These are phyloP conservation scores for Lichenostomus cassidix DNA, from an alignment of 2,113 vertebrate genomes.

Conservation along the genomic window DNA sequence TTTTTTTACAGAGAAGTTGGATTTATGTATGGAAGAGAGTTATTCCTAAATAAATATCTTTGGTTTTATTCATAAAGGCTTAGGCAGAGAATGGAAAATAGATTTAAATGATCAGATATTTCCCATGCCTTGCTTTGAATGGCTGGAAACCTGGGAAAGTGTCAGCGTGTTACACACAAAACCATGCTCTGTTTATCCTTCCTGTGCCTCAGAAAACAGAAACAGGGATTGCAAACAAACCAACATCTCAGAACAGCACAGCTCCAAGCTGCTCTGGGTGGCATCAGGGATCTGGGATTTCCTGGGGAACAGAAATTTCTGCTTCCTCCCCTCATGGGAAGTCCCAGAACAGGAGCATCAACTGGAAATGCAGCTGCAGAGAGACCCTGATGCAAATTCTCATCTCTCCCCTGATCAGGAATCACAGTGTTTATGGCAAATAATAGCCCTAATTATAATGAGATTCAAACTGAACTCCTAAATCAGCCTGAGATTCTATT, in stretches of 20 bases:
- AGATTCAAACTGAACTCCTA: not conserved
- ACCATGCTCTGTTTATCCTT: not conserved
- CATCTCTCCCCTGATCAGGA: not conserved
- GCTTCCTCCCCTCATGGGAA: not conserved
- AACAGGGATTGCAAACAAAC: not conserved
- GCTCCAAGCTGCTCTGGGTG: not conserved
- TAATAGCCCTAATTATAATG: not conserved
- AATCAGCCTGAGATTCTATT: not conserved
- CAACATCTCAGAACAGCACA: not conserved
- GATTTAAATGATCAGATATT: constrained; percentile 20
- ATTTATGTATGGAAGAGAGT: not conserved
- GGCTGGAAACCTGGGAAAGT: not conserved
- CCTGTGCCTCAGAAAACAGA: not conserved
- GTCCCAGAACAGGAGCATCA: not conserved
- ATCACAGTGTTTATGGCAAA: not conserved
- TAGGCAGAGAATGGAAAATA: constrained; percentile 3
- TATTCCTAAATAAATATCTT: not conserved
- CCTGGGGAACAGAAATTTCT: not conserved
- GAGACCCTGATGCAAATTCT: not conserved
- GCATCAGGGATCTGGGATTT: not conserved
- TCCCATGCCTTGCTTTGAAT: not conserved
- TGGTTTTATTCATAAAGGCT: constrained; percentile 5
- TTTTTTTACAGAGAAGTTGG: not conserved
- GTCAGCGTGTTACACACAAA: not conserved
- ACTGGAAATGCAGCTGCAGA: not conserved